Evolutionary conservation across 2,113 vertebrate genomes (phyloP).

Genomic region (Copsychus sechellarum): DNA sequence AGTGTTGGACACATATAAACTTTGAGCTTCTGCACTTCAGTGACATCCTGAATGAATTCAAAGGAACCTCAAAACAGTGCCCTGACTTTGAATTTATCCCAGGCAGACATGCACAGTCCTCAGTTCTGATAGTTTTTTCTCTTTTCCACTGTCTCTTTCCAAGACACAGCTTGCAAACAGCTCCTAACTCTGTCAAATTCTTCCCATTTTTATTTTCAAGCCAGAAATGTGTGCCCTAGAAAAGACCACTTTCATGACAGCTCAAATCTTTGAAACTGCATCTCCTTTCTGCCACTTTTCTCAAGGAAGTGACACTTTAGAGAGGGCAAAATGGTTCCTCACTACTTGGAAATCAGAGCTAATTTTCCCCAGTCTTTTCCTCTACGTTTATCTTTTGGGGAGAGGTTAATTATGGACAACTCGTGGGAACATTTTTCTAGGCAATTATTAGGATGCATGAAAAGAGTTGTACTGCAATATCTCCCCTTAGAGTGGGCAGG

Average conservation of each 20-base stretch:
- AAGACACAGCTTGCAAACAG: not conserved
- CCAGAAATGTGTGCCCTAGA: not conserved
- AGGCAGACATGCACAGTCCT: not conserved
- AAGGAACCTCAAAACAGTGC: not conserved
- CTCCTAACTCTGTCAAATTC: not conserved
- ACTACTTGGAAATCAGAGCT: not conserved
- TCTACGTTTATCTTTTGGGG: not conserved
- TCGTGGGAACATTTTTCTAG: not conserved
- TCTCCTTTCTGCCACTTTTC: not conserved
- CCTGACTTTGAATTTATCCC: not conserved
- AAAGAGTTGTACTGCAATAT: not conserved
- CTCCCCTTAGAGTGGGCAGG: not conserved
- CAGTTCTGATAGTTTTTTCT: not conserved
- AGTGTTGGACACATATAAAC: not conserved
- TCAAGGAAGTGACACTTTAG: not conserved
- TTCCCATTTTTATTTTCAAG: not conserved
- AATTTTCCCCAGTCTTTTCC: not conserved
- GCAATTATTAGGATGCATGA: not conserved
- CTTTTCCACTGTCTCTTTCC: not conserved
- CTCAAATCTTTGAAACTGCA: not conserved
- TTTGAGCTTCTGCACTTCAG: not conserved
- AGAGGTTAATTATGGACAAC: not conserved
- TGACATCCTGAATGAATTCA: not conserved
- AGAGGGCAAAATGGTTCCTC: not conserved
- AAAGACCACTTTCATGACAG: not conserved